Evolutionary conservation across 2,797 vertebrate species (phyloP), one percentile per base, ranked within the genome.

Genomic region (Distichodus sexfasciatus): DNA sequence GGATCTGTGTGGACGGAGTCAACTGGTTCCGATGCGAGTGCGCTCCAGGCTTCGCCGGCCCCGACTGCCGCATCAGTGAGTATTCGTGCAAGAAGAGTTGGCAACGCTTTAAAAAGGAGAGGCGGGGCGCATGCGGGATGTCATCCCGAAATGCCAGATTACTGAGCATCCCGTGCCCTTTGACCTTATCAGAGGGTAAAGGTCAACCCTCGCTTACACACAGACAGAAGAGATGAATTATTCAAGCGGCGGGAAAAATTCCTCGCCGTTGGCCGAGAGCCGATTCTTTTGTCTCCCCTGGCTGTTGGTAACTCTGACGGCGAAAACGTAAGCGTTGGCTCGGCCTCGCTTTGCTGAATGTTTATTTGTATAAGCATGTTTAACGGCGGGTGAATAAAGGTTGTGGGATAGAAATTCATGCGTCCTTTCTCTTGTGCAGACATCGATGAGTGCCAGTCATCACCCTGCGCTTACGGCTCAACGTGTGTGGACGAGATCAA

Each of bases 11-110:
- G 2, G 97, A 99, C 0, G 97, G 96, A 1, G 85, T 98, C 83
- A 99, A 99, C 88, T 99, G 96, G 96, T 99, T 98, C 81, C 93
- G 96, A n/a, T 99, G 97, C 2, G 94, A 98, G 80, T 99, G 97
- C 0, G 94, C 97, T 0, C 94, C 96, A 0, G 97, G 97, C 6
- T 99, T 99, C 11, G 95, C 95, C 0, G 97, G 97, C 29, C 97
- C 97, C 0, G 96, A 99, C 90, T 99, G 97, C 81, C 91, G 97
- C 84, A 99, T 99, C 81, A 99, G 97, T 99, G 90, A 98, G 97
- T 93, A 73, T 54, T 68, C 28, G 5, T 15, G 17, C 50, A 10
- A 55, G 47, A 48, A 61, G 23, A 72, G 24, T 47, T 36, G 38
- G 23, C 55, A 61, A 55, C 23, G 23, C 28, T 17, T 24, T 14